Evolutionary conservation across 1,140 invertebrate genomes (phyloP).

Genomic region (Dendroctonus valens): DNA sequence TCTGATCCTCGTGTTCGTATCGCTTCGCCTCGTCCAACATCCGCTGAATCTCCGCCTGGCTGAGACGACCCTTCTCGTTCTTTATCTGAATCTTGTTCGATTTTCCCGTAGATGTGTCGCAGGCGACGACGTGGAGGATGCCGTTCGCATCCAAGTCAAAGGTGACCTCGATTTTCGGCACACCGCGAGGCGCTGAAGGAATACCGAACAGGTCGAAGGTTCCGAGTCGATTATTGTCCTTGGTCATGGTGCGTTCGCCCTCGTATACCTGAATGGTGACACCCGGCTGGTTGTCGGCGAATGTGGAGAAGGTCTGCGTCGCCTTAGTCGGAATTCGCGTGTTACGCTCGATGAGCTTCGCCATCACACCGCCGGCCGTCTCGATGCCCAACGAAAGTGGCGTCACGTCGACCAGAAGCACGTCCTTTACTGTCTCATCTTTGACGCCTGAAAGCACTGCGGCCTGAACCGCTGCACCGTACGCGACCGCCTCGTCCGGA

Average conservation of each 20-base stretch:
- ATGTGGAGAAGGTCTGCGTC: constrained; percentile 94
- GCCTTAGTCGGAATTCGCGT: constrained; percentile 95
- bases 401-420: constrained; percentile 89
- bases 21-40: too few relatives aligned
- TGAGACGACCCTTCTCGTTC: too few relatives aligned
- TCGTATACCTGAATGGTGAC: constrained; percentile 87
- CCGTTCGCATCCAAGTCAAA: constrained; percentile 90
- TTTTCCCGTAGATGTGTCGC: constrained; percentile 91
- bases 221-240: constrained; percentile 88
- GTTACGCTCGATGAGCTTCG: constrained; percentile 90
- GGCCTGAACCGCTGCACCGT: constrained; percentile 85
- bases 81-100: constrained; percentile 97
- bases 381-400: constrained; percentile 95
- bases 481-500: constrained; percentile 91
- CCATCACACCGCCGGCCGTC: constrained; percentile 97
- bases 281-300: constrained; percentile 94
- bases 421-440: constrained; percentile 86
- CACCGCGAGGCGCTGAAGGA: constrained; percentile 89
- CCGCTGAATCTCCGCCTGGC: too few relatives aligned
- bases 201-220: constrained; percentile 93
- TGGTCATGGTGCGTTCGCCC: constrained; percentile 88
- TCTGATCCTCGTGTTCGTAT: too few relatives aligned
- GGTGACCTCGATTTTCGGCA: constrained; percentile 90
- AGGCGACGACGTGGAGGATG: constrained; percentile 82
- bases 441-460: constrained; percentile 92